Evolutionary conservation across 2,797 vertebrate species (phyloP).

Genomic region (Sphaeramia orbicularis): DNA sequence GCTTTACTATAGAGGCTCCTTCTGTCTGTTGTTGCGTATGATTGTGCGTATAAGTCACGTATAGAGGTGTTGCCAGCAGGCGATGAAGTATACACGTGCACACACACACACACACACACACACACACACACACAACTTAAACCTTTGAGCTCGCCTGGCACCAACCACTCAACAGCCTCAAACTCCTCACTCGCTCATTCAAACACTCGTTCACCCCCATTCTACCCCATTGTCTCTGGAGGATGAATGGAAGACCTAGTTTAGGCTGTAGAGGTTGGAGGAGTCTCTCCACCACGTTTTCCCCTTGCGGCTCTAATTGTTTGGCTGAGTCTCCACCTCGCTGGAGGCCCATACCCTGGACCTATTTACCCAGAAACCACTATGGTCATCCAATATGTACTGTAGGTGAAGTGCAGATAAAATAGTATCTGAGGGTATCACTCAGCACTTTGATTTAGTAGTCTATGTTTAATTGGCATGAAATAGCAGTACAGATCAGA

Average conservation of each 20-base stretch:
- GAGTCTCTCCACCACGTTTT: slow-evolving; percentile 61
- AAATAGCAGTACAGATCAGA: too few relatives aligned
- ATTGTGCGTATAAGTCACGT: slow-evolving; percentile 17
- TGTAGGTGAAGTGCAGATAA: slow-evolving; percentile 42
- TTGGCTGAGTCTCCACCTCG: slow-evolving; percentile 58
- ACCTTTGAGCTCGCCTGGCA: slow-evolving; percentile 31
- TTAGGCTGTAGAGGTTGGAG: slow-evolving; percentile 65
- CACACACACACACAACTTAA: slow-evolving; percentile 12
- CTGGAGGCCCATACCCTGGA: slow-evolving; percentile 62
- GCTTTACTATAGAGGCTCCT: slow-evolving; percentile 22
- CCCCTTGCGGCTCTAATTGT: slow-evolving; percentile 65
- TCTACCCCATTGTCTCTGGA: slow-evolving; percentile 68
- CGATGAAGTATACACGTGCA: slow-evolving; percentile 6
- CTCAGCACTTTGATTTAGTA: background rate
- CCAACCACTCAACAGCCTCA: slow-evolving; percentile 12
- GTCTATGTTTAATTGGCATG: background rate
- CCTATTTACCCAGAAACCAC: slow-evolving; percentile 69
- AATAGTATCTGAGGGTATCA: background rate
- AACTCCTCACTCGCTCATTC: slow-evolving; percentile 29
- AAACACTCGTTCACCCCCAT: slow-evolving; percentile 42
- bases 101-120: slow-evolving; percentile 15
- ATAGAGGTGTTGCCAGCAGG: slow-evolving; percentile 11
- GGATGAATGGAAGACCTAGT: slow-evolving; percentile 80
- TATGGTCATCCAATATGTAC: slow-evolving; percentile 59
- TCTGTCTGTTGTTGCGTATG: slow-evolving; percentile 22